Conservation (phyloP, 2,888 invertebrate genomes). For the Aromia moschata region DNA sequence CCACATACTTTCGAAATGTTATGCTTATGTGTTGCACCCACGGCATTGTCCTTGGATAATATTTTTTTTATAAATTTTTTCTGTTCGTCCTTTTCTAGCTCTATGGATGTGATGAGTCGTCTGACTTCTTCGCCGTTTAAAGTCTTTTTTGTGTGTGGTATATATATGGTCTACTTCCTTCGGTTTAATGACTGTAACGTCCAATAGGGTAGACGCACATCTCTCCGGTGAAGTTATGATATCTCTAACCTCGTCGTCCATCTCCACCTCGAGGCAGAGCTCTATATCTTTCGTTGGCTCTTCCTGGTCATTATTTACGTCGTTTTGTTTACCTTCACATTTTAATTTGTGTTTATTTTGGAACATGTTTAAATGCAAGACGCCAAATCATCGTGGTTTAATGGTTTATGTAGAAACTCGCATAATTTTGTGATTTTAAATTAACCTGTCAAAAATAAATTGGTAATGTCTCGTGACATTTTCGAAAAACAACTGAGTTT, state of each 20-base stretch:
- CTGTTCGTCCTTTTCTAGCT: constrained; percentile 35
- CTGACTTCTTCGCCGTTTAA: constrained; percentile 48
- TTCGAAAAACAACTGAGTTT: constrained; percentile 19
- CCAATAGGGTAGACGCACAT: constrained; percentile 51
- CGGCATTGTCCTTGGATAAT: constrained; percentile 11
- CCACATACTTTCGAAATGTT: neutral
- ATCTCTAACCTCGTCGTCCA: constrained; percentile 54
- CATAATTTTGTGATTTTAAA: constrained; percentile 31
- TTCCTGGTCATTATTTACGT: constrained; percentile 24
- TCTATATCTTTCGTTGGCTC: constrained; percentile 45
- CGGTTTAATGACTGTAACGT: constrained; percentile 58
- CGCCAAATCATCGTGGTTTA: constrained; percentile 29
- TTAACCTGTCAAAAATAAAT: constrained; percentile 15
- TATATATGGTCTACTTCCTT: constrained; percentile 45
- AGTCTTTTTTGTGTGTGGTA: constrained; percentile 43
- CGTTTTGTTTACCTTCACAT: constrained; percentile 20
- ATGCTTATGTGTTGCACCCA: neutral
- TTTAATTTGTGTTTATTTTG: constrained; percentile 36
- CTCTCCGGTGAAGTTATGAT: constrained; percentile 52
- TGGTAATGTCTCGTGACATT: constrained; percentile 12
- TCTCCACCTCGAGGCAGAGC: constrained; percentile 57
- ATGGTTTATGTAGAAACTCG: constrained; percentile 25
- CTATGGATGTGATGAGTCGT: constrained; percentile 50
- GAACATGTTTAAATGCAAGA: constrained; percentile 30
- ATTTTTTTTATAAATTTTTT: constrained; percentile 42